Evolutionary conservation across 1,140 invertebrate species (phyloP).

Genomic region (Pogonomyrmex barbatus): DNA sequence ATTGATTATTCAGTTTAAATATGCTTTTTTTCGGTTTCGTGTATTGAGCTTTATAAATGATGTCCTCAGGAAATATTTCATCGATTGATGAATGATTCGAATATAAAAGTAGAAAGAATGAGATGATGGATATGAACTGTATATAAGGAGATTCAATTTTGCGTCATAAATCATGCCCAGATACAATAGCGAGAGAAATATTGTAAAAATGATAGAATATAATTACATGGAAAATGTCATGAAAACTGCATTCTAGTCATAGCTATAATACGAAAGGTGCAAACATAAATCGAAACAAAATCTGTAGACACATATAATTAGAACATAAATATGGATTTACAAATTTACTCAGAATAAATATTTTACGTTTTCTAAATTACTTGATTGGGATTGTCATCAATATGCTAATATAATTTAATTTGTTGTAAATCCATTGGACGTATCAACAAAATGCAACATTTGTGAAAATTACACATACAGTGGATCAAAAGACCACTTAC

Average conservation of each 20-base stretch:
- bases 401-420: constrained; percentile 6
- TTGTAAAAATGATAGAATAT: constrained; percentile 74
- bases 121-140: constrained; percentile 61
- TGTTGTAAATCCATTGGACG: constrained; percentile 80
- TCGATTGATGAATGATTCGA: constrained; percentile 57
- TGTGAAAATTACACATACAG: constrained; percentile 83
- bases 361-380: constrained; percentile 14
- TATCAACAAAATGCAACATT: constrained; percentile 68
- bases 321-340: constrained; percentile 77
- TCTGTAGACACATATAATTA: constrained; percentile 67
- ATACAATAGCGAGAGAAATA: constrained; percentile 72
- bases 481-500: constrained; percentile 90
- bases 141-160: constrained; percentile 62
- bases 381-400: constrained; percentile 8
- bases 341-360: constrained; percentile 56
- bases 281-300: constrained; percentile 74
- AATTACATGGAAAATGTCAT: constrained; percentile 68
- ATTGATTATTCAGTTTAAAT: neutral
- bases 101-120: constrained; percentile 50
- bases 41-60: constrained; percentile 13
- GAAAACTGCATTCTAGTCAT: constrained; percentile 78
- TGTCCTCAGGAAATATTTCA: constrained; percentile 16
- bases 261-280: constrained; percentile 74
- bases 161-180: constrained; percentile 76
- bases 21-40: neutral